Percentiles rank a stretch among this genome's conserved stretches.
These are phyloP conservation scores for Montipora sp. DNA, from an alignment of 64 coral and sea anemone genomes.

Conservation along the genomic window DNA sequence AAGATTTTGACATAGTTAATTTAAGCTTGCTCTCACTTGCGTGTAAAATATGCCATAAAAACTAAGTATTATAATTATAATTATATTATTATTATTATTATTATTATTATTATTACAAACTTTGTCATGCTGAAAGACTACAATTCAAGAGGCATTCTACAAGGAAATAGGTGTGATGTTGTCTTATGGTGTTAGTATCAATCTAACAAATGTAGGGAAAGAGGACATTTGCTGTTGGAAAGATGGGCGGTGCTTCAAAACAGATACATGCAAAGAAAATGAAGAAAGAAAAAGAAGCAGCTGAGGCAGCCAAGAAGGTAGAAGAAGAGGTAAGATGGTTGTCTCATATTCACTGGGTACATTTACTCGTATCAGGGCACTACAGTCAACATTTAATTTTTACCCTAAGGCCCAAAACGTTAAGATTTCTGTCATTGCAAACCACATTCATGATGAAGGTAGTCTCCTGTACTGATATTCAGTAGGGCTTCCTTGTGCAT, in stretches of 20 bases:
- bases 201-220: slow-evolving; percentile 58
- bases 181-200: slow-evolving; percentile 55
- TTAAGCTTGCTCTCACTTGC: background rate
- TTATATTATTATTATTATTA: too few species aligned
- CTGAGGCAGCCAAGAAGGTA: slow-evolving; percentile 34
- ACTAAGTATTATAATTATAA: background rate
- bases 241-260: slow-evolving; percentile 35
- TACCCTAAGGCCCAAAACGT: too few species aligned
- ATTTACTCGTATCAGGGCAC: too few species aligned
- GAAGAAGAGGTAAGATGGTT: slow-evolving; percentile 10
- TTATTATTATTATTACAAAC: background rate
- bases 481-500: too few species aligned
- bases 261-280: slow-evolving; percentile 46
- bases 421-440: slow-evolving; percentile 11
- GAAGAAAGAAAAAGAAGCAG: slow-evolving; percentile 44
- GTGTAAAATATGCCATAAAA: background rate
- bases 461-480: too few species aligned
- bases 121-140: background rate
- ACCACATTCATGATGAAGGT: too few species aligned
- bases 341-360: background rate
- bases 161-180: slow-evolving; percentile 17
- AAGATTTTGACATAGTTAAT: too few species aligned
- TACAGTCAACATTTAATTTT: too few species aligned
- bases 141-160: slow-evolving; percentile 22
- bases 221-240: slow-evolving; percentile 53